Conservation (phyloP, 2,888 invertebrate genomes). For the Eupithecia exiguata region DNA sequence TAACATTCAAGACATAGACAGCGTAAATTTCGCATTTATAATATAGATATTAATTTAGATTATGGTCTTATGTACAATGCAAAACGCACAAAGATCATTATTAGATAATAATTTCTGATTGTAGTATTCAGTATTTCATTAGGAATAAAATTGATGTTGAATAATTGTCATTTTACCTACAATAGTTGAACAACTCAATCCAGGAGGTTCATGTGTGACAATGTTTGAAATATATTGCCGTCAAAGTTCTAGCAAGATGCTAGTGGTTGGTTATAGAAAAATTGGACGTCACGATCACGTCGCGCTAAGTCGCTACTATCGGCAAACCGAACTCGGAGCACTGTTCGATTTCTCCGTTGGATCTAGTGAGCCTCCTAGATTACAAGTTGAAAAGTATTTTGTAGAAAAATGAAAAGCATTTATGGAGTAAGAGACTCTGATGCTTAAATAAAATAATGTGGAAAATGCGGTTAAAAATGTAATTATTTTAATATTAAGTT, state of each 20-base stretch:
- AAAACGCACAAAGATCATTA: neutral
- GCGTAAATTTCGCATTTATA: neutral
- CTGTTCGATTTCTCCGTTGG: neutral
- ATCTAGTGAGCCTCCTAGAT: neutral
- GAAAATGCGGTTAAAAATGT: slow-evolving; percentile 22
- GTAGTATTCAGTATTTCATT: neutral
- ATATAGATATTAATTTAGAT: neutral
- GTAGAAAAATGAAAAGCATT: neutral
- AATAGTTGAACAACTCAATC: neutral
- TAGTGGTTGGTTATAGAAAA: too few species aligned
- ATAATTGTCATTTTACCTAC: neutral
- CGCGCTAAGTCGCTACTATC: too few species aligned
- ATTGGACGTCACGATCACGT: too few species aligned
- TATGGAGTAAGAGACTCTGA: neutral
- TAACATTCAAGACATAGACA: neutral
- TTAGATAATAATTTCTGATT: neutral
- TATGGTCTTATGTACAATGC: neutral
- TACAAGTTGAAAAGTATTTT: neutral
- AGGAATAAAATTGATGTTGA: neutral
- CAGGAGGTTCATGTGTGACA: neutral
- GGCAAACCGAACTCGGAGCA: too few species aligned
- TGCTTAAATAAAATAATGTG: slow-evolving; percentile 13
- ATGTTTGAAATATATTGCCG: neutral
- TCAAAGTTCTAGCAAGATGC: neutral
- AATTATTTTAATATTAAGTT: slow-evolving; percentile 31